A percentile compares a stretch with the other conserved stretches of the same genome.
phyloP scores from a whole-genome alignment of 2,113 vertebrate species.

The Chiloscyllium plagiosum region DNA sequence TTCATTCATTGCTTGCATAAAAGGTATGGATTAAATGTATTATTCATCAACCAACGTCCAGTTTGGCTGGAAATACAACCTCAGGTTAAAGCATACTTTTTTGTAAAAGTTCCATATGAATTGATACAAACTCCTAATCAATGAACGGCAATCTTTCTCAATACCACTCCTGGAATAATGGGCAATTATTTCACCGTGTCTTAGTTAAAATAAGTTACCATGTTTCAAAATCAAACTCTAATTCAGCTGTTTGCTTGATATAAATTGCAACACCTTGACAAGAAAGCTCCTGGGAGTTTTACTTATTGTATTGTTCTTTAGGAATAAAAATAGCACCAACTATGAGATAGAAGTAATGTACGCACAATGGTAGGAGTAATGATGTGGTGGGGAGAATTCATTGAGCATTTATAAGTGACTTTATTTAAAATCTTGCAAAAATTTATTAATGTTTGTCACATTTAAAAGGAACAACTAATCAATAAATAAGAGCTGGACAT shows the following conservation, averaged over 20 bases:
- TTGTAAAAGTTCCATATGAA: not conserved
- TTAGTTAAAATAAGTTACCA: not conserved
- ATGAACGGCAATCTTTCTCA: not conserved
- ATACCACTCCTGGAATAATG: not conserved
- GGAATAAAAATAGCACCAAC: slow-evolving; percentile 13
- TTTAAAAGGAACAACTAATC: not conserved
- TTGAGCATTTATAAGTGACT: not conserved
- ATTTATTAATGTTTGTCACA: not conserved
- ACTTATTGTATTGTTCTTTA: not conserved
- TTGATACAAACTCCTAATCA: slow-evolving; percentile 14
- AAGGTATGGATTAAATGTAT: slow-evolving; percentile 5
- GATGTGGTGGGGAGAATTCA: not conserved
- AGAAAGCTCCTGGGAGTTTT: not conserved
- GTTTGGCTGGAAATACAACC: not conserved
- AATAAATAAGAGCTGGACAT: not conserved
- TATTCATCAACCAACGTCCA: slow-evolving; percentile 1
- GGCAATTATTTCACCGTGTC: not conserved
- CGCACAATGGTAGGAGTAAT: not conserved
- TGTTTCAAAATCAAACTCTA: not conserved
- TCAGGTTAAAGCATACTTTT: slow-evolving; percentile 8
- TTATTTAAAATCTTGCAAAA: not conserved
- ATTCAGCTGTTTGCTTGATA: not conserved
- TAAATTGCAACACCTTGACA: not conserved
- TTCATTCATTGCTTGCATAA: slow-evolving; percentile 26
- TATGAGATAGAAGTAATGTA: not conserved